phyloP scores from a whole-genome alignment of 2,113 vertebrate genomes.

The Cheirogaleus medius region DNA sequence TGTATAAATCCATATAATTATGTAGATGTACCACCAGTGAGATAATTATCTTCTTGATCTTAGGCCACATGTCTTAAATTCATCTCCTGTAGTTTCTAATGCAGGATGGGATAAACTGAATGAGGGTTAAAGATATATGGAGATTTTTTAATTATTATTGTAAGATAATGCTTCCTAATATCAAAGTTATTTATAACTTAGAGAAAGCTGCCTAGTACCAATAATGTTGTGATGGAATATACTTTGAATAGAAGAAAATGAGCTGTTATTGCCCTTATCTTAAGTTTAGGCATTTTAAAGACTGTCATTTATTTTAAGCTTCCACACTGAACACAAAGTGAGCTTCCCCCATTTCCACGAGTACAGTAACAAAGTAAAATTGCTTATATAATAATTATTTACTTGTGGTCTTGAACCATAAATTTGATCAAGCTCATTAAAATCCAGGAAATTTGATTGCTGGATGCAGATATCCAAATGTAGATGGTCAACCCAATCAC shows the following conservation, averaged over 20 bases:
- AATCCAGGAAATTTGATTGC: constrained; percentile 43
- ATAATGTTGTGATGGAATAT: not conserved
- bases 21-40: not conserved
- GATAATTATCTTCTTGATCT: not conserved
- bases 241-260: not conserved
- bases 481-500: not conserved
- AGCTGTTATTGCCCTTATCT: not conserved
- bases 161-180: not conserved
- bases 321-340: not conserved
- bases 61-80: not conserved
- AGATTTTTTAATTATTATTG: not conserved
- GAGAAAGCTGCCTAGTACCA: not conserved
- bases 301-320: constrained; percentile 13
- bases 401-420: constrained; percentile 15
- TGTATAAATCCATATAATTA: not conserved
- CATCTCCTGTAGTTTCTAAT: not conserved
- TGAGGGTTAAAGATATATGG: not conserved
- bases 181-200: not conserved
- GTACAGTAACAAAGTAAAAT: constrained; percentile 47
- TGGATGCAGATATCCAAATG: constrained; percentile 31
- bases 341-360: constrained; percentile 1
- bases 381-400: constrained; percentile 62
- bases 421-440: constrained; percentile 48
- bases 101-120: not conserved
- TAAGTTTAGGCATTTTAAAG: not conserved